Evolutionary conservation across 2,888 invertebrate genomes (phyloP).

Genomic region (Orgyia antiqua): DNA sequence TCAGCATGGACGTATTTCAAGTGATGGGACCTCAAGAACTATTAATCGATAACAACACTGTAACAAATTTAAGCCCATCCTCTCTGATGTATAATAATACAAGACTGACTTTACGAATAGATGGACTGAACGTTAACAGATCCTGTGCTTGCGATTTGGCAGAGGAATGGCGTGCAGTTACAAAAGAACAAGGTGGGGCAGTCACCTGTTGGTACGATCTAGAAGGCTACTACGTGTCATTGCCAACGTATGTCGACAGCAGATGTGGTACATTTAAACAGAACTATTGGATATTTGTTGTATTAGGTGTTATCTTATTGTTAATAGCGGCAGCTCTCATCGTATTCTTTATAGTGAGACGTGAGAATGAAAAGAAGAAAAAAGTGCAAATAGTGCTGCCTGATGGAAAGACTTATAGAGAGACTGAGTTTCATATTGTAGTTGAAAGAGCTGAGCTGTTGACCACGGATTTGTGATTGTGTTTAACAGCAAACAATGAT

Average conservation of each 20-base stretch:
- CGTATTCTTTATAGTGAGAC: conserved; percentile 60
- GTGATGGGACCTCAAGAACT: conserved; percentile 67
- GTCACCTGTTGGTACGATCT: conserved; percentile 62
- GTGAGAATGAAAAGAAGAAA: conserved; percentile 77
- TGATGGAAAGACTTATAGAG: conserved; percentile 88
- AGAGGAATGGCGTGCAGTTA: conserved; percentile 51
- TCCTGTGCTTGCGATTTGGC: conserved; percentile 77
- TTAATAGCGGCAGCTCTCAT: conserved; percentile 66
- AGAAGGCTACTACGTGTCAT: conserved; percentile 52
- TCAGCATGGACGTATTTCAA: conserved; percentile 65
- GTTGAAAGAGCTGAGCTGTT: conserved; percentile 90
- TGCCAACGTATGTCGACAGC: conserved; percentile 58
- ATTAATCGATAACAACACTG: conserved; percentile 81
- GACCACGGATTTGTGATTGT: conserved; percentile 84
- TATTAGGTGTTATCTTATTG: conserved; percentile 66
- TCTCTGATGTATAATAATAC: conserved; percentile 78
- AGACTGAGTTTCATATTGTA: conserved; percentile 91
- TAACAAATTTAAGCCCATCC: conserved; percentile 73
- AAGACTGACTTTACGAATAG: conserved; percentile 76
- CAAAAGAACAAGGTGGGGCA: conserved; percentile 53
- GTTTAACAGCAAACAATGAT: not conserved
- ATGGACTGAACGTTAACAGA: conserved; percentile 77
- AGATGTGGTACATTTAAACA: conserved; percentile 65
- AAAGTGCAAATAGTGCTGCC: conserved; percentile 86
- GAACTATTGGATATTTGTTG: conserved; percentile 66